Evolutionary conservation across 2,797 vertebrate genomes (phyloP).

Genomic region (Mus minutoides): DNA sequence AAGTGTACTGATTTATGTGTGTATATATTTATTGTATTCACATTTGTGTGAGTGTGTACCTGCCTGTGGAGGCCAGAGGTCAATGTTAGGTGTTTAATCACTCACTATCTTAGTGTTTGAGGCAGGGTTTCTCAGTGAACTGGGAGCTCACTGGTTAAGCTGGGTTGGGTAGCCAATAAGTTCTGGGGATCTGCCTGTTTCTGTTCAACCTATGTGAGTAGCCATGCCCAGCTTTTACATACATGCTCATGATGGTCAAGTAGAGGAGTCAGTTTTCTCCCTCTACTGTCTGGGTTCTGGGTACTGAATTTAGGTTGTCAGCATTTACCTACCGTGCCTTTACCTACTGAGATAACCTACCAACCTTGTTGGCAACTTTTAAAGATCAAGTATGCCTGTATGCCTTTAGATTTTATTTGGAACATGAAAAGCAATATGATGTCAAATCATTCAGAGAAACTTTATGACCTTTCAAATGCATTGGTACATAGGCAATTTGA

Average conservation of each 20-base stretch:
- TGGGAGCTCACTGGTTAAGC: neutral
- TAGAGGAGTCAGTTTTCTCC: neutral
- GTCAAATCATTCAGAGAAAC: neutral
- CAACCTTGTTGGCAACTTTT: neutral
- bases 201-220: neutral
- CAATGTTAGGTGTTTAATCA: neutral
- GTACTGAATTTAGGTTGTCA: neutral
- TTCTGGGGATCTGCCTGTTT: neutral
- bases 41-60: neutral
- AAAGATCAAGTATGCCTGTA: neutral
- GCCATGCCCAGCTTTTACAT: neutral
- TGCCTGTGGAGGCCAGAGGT: neutral
- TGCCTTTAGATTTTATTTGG: neutral
- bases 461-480: conserved; percentile 30
- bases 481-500: conserved; percentile 47
- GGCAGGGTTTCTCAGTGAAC: neutral
- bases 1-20: neutral
- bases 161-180: neutral
- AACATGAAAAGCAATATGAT: conserved; percentile 32
- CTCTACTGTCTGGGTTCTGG: neutral
- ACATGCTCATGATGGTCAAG: too few relatives aligned
- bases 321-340: neutral
- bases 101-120: neutral
- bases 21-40: neutral
- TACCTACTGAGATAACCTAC: neutral